A percentile compares a stretch with the other conserved stretches of the same genome.
phyloP scores from a whole-genome alignment of 2,113 vertebrate genomes.

The Thunnus maccoyii region DNA sequence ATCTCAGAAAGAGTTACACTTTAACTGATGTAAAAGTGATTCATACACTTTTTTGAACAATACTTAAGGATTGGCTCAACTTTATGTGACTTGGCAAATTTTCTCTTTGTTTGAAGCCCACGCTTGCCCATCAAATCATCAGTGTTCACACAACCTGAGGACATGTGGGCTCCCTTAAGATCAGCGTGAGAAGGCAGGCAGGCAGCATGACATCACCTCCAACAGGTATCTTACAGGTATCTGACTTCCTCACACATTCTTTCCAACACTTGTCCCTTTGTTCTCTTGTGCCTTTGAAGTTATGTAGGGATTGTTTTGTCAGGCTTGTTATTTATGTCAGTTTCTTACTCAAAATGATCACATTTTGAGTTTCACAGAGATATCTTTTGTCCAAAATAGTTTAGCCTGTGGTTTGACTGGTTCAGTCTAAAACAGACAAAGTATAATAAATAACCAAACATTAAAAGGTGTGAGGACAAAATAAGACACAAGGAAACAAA shows the following conservation, averaged over 20 bases:
- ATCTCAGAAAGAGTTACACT: too few relatives aligned
- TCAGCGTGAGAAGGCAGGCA: background rate
- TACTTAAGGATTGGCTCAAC: background rate
- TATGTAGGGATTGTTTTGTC: background rate
- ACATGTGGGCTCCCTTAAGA: background rate
- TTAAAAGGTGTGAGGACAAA: background rate
- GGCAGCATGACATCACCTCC: slow-evolving; percentile 48
- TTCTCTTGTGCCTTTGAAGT: slow-evolving; percentile 31
- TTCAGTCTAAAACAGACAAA: too few relatives aligned
- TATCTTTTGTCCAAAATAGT: too few relatives aligned
- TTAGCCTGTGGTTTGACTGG: too few relatives aligned
- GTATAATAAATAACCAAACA: background rate
- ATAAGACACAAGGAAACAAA: background rate
- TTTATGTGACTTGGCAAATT: background rate
- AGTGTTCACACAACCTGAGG: background rate
- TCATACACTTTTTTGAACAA: background rate
- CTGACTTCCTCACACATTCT: background rate
- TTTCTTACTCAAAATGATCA: background rate
- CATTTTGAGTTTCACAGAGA: background rate
- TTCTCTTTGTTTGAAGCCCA: background rate
- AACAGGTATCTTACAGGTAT: slow-evolving; percentile 32
- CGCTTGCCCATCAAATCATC: background rate
- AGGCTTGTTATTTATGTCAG: background rate
- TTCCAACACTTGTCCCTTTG: slow-evolving; percentile 41
- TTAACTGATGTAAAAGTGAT: background rate